Percentiles rank a stretch among this genome's conserved stretches.
Evolutionary conservation across 2,113 vertebrate species (phyloP).

Genomic region (Origma solitaria): DNA sequence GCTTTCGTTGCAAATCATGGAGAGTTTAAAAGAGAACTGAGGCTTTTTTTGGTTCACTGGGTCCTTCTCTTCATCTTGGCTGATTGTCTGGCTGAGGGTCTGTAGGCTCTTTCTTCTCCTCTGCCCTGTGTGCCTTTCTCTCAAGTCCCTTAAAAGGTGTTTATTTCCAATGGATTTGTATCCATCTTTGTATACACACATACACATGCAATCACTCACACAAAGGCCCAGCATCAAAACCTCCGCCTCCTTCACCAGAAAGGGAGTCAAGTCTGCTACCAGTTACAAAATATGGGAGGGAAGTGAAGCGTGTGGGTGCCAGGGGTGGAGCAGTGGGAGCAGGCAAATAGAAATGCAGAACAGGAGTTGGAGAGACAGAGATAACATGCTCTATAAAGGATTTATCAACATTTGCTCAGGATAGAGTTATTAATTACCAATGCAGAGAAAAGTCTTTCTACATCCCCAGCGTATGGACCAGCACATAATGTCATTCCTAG

Average conservation of each 20-base stretch:
- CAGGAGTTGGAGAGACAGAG: conserved; percentile 48
- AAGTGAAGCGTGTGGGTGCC: conserved; percentile 33
- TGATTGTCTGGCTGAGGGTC: conserved; percentile 45
- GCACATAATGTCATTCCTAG: conserved; percentile 37
- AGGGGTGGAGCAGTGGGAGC: conserved; percentile 25
- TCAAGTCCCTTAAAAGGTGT: conserved; percentile 44
- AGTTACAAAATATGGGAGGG: conserved; percentile 25
- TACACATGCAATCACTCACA: conserved; percentile 25
- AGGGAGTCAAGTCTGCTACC: conserved; percentile 19
- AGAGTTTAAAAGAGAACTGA: conserved; percentile 13
- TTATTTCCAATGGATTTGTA: conserved; percentile 47
- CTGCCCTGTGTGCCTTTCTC: conserved; percentile 6
- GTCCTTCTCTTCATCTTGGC: conserved; percentile 23
- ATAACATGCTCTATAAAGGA: background rate
- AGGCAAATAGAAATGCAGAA: conserved; percentile 48
- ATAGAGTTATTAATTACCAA: conserved; percentile 58
- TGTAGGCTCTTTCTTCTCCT: conserved; percentile 45
- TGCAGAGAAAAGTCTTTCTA: conserved; percentile 45
- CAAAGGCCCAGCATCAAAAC: conserved; percentile 44
- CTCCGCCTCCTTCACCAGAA: background rate
- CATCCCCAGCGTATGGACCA: conserved; percentile 22
- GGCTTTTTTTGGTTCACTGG: conserved; percentile 44
- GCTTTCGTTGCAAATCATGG: background rate
- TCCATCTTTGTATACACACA: conserved; percentile 8
- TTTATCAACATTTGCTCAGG: conserved; percentile 60